Evolutionary conservation across 2,797 vertebrate species (phyloP), one percentile per base, ranked within the genome.

Genomic region (Melanotaenia boesemani): DNA sequence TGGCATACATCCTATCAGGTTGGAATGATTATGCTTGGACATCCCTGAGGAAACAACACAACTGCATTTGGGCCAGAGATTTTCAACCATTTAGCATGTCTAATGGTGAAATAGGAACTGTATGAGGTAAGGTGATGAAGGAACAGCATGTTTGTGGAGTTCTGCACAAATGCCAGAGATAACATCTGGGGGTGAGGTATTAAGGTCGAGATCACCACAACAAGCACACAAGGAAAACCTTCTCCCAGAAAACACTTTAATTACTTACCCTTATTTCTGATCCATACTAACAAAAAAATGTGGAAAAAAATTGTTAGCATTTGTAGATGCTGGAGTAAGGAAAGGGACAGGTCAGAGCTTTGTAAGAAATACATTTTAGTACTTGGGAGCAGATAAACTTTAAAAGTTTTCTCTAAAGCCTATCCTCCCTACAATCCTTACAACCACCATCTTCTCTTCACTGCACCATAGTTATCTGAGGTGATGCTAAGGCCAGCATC

Each of bases 141-240:
- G 50, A 9, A 65, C 72, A 78, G 54, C 56, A 61, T 52, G 64
- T 58, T 34, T 75, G 26, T 61, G 69, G 66, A 75, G 58, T 69
- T 82, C 48, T 70, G 55, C 46, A 58, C 46, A 56, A 80, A 81
- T 77, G 58, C 76, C 79, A 70, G 50, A 74, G 74, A 86, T 88
- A 63, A 82, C 34, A 63, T 74, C 60, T 50, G 12, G 22, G 32
- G 32, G 54, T 67, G 34, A 62, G 50, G 26, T 59, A 70, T 65
- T n/a, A 2, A 75, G 77, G 71, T 80, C 60, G 15, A 58, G 48
- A 84, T 79, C 55, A 34, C 60, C 52, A 34, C 48, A 48, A 13
- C 39, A 11, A 68, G 46, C 39, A 70, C 18, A 70, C 18, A 6
- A 48, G 63, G 56, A 48, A 75, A 71, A 57, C 63, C 24, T 66